Percentiles rank a stretch among this genome's conserved stretches.
Evolutionary conservation across 1,140 invertebrate genomes (phyloP).

Genomic region (Danaus plexippus): DNA sequence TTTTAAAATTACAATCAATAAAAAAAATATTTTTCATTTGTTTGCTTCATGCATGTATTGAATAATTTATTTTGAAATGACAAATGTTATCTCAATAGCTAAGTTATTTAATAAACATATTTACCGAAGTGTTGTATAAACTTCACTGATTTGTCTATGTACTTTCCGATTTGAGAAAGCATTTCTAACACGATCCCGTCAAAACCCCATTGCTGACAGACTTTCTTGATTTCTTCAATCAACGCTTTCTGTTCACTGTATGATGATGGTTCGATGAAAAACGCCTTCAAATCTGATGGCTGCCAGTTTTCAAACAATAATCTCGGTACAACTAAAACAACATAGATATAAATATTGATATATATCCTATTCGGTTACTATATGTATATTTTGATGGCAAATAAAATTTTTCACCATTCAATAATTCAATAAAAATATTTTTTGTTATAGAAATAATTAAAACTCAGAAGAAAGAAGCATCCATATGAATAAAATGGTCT

Average conservation of each 20-base stretch:
- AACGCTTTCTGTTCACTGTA: constrained; percentile 74
- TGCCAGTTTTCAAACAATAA: constrained; percentile 90
- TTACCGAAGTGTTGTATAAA: constrained; percentile 77
- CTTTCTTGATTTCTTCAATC: constrained; percentile 74
- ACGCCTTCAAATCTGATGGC: constrained; percentile 75
- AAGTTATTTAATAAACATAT: constrained; percentile 13
- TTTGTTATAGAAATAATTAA: no score
- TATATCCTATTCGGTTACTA: no score
- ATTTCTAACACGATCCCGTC: constrained; percentile 92
- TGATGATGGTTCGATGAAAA: constrained; percentile 74
- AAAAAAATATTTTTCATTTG: no score
- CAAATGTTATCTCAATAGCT: no score
- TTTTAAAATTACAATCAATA: no score
- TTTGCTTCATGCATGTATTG: no score
- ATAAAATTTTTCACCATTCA: no score
- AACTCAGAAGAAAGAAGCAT: no score
- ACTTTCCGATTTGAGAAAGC: constrained; percentile 85
- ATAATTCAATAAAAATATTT: no score
- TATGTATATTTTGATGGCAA: no score
- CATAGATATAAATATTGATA: constrained; percentile 19
- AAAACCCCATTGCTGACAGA: constrained; percentile 80
- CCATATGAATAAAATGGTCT: no score
- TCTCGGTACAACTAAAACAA: constrained; percentile 82
- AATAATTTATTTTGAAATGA: no score
- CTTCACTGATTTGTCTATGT: constrained; percentile 75